Evolutionary conservation across 2,113 vertebrate species (phyloP).

Genomic region (Eulemur rufifrons): DNA sequence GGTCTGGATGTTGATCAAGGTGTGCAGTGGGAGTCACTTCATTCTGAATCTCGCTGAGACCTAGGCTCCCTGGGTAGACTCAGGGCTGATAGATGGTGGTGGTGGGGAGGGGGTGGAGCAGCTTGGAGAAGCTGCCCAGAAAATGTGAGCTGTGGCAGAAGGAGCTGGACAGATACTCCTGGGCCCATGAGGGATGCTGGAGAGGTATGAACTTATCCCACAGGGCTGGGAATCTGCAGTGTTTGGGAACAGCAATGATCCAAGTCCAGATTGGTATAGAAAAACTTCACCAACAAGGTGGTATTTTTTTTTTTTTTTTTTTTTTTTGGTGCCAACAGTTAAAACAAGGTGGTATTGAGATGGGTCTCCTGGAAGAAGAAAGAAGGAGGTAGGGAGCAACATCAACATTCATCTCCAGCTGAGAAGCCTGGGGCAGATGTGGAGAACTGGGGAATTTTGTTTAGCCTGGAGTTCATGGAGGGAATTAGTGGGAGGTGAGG

Average conservation of each 20-base stretch:
- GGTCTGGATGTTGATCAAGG: constrained; percentile 84
- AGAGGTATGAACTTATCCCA: neutral
- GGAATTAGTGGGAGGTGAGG: neutral
- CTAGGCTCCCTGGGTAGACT: constrained; percentile 52
- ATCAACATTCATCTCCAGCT: neutral
- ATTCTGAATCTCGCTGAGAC: constrained; percentile 73
- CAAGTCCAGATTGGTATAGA: neutral
- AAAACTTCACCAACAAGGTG: neutral
- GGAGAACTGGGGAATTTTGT: neutral
- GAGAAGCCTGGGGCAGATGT: neutral
- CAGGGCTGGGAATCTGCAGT: neutral
- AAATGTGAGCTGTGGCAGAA: neutral
- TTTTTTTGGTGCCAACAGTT: no score
- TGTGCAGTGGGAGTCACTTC: constrained; percentile 85
- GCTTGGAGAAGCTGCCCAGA: neutral
- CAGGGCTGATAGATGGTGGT: neutral
- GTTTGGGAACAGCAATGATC: neutral
- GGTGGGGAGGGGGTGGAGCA: no score
- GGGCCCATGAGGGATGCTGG: neutral
- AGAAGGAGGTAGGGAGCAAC: neutral
- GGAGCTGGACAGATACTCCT: neutral
- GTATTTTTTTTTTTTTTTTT: neutral
- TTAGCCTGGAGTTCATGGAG: neutral
- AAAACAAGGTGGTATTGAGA: neutral
- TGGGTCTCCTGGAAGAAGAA: neutral